Base-by-base conservation (phyloP, 2,888 invertebrate genomes). In the Pterostichus madidus region DNA sequence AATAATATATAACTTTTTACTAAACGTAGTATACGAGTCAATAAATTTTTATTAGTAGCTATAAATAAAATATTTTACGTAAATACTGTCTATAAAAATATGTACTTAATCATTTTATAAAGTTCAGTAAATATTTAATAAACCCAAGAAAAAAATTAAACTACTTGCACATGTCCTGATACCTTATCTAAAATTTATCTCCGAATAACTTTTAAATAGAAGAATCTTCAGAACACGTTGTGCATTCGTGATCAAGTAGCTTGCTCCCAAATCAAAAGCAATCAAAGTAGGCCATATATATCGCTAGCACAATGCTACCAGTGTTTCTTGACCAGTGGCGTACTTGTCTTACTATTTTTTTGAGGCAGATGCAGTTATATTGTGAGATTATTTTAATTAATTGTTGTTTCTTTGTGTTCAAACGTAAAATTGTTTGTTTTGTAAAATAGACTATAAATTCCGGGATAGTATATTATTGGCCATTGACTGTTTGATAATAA, bases 101-200 rank as follows among this genome's bases (percentile, higher is more conserved):
- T 64, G 35, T 13, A 7, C n/a, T 17, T 59, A 35, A 64, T 64
- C 64, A n/a, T 35, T 6, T 35, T 32, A 7, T 11, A 39, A 39
- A 6, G 6, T 32, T 64, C 0, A 32, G 32, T 64, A 64, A 64
- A 64, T 64, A 64, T 39, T 49, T n/a, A 49, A 11, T n/a, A 49
- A 49, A 10, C 0, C 11, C 49, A 11, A 31, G 31, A 64, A 64
- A 5, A 52, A 76, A 10, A 24, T 24, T 2, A 13, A 35, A 39
- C 39, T 49, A 35, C 76, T 15, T 76, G 35, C 32, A 52, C 56
- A 76, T 76, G 76, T 35, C 13, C 13, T 56, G 75, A 75, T 76
- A 76, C 46, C 56, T 32, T 76, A 76, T 76, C 76, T 53, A 53
- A 76, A 53, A 76, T 56, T 75, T 76, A 76, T 76, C 56, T 31